A percentile compares a stretch with the other conserved stretches of the same genome.
phyloP scores from a whole-genome alignment of 2,113 vertebrate genomes.

The Dendrocopos noguchii region DNA sequence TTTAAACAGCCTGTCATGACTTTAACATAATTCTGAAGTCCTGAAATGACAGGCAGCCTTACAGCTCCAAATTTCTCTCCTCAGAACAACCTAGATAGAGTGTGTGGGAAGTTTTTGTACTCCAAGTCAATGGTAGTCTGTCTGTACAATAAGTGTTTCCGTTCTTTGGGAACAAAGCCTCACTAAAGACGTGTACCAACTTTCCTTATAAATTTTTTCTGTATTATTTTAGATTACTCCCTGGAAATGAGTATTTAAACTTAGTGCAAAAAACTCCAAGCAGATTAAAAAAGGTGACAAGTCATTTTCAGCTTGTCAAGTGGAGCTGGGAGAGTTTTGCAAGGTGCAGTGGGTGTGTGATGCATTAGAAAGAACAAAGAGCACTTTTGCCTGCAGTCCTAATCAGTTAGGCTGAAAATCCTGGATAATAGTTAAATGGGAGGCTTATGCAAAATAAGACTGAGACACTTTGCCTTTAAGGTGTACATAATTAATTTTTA shows the following conservation, averaged over 20 bases:
- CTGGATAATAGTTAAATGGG: neutral
- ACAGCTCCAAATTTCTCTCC: neutral
- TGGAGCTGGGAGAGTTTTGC: neutral
- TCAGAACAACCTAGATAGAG: neutral
- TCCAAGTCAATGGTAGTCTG: neutral
- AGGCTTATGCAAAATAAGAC: neutral
- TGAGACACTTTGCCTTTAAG: neutral
- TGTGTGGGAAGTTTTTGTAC: neutral
- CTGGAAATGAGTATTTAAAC: neutral
- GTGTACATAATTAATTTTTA: neutral
- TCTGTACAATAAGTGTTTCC: neutral
- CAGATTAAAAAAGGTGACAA: neutral
- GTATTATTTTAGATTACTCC: neutral
- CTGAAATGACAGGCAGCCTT: neutral
- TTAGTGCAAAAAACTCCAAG: neutral
- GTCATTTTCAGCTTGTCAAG: neutral
- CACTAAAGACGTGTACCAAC: neutral
- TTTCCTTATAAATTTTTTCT: constrained; percentile 3
- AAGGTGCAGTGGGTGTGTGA: neutral
- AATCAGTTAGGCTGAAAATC: neutral
- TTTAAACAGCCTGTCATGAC: neutral
- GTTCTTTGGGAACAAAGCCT: neutral
- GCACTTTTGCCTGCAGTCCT: neutral
- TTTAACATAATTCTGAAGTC: neutral
- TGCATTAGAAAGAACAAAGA: neutral